These are phyloP conservation scores for Callopanchax toddi DNA, from an alignment of 2,113 vertebrate genomes.

Conservation along the genomic window DNA sequence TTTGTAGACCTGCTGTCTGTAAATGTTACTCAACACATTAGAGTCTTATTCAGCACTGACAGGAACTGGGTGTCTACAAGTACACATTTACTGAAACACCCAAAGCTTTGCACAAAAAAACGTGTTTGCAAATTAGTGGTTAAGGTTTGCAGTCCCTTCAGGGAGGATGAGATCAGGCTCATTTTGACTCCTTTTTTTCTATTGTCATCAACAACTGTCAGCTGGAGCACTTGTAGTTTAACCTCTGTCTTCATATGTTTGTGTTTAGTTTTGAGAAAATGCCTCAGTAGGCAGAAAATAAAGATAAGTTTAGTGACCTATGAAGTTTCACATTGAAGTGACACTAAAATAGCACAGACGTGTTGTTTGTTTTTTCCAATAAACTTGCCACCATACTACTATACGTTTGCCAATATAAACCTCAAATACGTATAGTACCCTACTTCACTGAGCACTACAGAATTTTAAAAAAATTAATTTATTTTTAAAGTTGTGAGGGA, in stretches of 20 bases:
- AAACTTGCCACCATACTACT: too few species aligned
- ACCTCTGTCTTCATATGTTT: slow-evolving; percentile 33
- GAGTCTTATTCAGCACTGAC: slow-evolving; percentile 27
- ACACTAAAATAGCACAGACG: too few species aligned
- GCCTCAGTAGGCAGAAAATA: slow-evolving; percentile 20
- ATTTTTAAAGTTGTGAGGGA: too few species aligned
- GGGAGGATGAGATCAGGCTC: slow-evolving; percentile 32
- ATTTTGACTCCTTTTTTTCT: slow-evolving; percentile 17
- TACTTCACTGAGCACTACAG: too few species aligned
- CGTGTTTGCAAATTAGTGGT: slow-evolving; percentile 5
- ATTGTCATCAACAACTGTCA: slow-evolving; percentile 35
- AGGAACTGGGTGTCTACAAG: slow-evolving; percentile 34
- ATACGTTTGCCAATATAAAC: too few species aligned
- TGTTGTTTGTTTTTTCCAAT: too few species aligned
- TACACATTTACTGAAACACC: slow-evolving; percentile 2
- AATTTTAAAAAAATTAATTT: too few species aligned
- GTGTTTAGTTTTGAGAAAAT: slow-evolving; percentile 10
- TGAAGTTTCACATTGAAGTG: too few species aligned
- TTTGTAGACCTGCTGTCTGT: slow-evolving; percentile 8
- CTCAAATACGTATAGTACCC: too few species aligned
- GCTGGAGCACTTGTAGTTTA: slow-evolving; percentile 20
- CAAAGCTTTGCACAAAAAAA: background rate
- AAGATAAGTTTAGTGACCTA: slow-evolving; percentile 17
- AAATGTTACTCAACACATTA: slow-evolving; percentile 51
- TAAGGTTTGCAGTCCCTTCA: slow-evolving; percentile 24